Evolutionary conservation across 64 coral and sea anemone genomes (phyloP).

Genomic region (Porites australiensis): DNA sequence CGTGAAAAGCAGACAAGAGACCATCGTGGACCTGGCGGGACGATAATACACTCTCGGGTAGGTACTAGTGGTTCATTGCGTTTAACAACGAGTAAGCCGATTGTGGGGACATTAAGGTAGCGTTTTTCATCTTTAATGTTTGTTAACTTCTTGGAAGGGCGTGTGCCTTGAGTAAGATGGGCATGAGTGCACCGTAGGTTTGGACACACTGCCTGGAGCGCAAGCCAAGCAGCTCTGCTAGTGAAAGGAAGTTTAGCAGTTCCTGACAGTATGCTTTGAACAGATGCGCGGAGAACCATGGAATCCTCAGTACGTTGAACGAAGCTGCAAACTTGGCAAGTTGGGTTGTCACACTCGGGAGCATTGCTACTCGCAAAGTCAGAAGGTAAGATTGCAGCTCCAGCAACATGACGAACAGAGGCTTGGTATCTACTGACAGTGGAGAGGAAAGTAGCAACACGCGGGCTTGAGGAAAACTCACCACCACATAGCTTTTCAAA

Average conservation of each 20-base stretch:
- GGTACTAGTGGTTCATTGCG: not conserved
- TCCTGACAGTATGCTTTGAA: not conserved
- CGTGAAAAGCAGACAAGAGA: not conserved
- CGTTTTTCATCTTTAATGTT: conserved; percentile 48
- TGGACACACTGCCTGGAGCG: conserved; percentile 15
- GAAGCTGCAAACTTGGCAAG: too few relatives aligned
- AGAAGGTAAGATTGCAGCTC: too few relatives aligned
- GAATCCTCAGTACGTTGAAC: too few relatives aligned
- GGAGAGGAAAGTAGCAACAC: too few relatives aligned
- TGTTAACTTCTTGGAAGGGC: conserved; percentile 13
- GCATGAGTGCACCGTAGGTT: conserved; percentile 21
- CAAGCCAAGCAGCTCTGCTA: conserved; percentile 25
- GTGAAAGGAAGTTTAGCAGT: not conserved
- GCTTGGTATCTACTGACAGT: too few relatives aligned
- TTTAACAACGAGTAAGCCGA: not conserved
- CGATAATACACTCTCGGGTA: not conserved
- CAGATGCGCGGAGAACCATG: not conserved
- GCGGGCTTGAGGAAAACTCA: too few relatives aligned
- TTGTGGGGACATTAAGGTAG: not conserved
- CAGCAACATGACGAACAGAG: too few relatives aligned
- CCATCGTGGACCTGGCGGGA: not conserved
- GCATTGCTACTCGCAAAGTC: too few relatives aligned
- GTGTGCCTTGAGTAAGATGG: conserved; percentile 26
- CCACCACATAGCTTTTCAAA: too few relatives aligned
- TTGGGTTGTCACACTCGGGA: too few relatives aligned